Percentiles rank a stretch among this genome's conserved stretches.
phyloP scores from a whole-genome alignment of 2,888 invertebrate species.

The Papilio demoleus region DNA sequence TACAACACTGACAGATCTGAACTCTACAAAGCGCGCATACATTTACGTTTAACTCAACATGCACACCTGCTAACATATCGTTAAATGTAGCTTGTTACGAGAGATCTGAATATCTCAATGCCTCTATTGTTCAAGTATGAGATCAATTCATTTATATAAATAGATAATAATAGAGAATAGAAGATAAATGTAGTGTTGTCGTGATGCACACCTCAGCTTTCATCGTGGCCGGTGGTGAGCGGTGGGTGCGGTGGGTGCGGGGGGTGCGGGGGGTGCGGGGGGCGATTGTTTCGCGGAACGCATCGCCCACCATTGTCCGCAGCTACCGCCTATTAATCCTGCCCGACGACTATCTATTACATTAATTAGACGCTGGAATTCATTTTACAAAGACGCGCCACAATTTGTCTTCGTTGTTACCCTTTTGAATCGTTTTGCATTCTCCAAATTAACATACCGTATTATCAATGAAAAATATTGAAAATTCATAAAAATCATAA shows the following conservation, averaged over 20 bases:
- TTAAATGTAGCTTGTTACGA: background rate
- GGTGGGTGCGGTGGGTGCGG: no score
- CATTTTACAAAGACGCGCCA: slow-evolving; percentile 49
- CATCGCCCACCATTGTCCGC: slow-evolving; percentile 54
- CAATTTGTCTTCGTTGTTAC: slow-evolving; percentile 51
- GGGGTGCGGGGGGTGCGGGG: no score
- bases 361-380: slow-evolving; percentile 62
- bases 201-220: slow-evolving; percentile 6
- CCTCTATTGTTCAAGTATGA: slow-evolving; percentile 1
- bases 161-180: slow-evolving; percentile 10
- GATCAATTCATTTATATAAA: slow-evolving; percentile 11
- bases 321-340: slow-evolving; percentile 52
- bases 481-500: background rate
- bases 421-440: slow-evolving; percentile 42
- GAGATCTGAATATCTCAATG: slow-evolving; percentile 12
- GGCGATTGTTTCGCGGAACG: slow-evolving; percentile 48
- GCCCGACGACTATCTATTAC: slow-evolving; percentile 53
- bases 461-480: slow-evolving; percentile 1
- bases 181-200: slow-evolving; percentile 3
- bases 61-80: slow-evolving; percentile 1
- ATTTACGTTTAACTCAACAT: background rate
- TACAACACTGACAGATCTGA: no score
- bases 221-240: slow-evolving; percentile 8
- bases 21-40: background rate
- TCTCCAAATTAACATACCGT: slow-evolving; percentile 33